Evolutionary conservation across 1,140 invertebrate species (phyloP).

Genomic region (Lepidurus apus): DNA sequence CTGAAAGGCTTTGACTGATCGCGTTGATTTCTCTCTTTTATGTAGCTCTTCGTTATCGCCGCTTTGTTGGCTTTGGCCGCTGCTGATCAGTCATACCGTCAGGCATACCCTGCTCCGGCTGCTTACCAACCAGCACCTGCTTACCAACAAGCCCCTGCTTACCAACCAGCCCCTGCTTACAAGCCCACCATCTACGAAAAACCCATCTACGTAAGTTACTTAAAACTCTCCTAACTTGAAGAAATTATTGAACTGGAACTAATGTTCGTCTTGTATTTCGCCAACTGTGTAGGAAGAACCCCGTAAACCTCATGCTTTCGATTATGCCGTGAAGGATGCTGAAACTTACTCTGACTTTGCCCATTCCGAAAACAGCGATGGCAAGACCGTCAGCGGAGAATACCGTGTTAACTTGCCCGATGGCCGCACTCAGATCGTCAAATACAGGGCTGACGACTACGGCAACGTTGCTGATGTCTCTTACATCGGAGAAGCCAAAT

Average conservation of each 20-base stretch:
- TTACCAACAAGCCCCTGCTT: constrained; percentile 1
- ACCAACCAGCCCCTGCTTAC: neutral
- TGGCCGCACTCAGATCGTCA: constrained; percentile 66
- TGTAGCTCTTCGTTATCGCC: constrained; percentile 11
- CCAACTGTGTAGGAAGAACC: constrained; percentile 48
- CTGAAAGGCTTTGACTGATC: neutral
- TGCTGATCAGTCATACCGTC: neutral
- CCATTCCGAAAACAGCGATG: constrained; percentile 60
- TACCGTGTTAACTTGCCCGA: constrained; percentile 73
- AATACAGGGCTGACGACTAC: constrained; percentile 67
- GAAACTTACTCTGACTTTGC: constrained; percentile 64
- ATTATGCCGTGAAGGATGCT: constrained; percentile 63
- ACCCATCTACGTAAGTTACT: constrained; percentile 21
- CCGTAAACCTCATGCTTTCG: constrained; percentile 62
- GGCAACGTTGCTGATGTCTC: constrained; percentile 71
- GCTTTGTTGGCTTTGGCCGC: constrained; percentile 27
- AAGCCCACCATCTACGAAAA: neutral
- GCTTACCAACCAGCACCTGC: constrained; percentile 1
- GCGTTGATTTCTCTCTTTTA: neutral
- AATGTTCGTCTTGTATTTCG: too few species aligned
- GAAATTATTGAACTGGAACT: neutral
- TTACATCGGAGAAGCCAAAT: constrained; percentile 50
- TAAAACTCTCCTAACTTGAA: neutral
- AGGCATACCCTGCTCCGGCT: neutral
- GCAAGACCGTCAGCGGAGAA: constrained; percentile 56